Conservation (phyloP, 2,113 vertebrate genomes). For the Myiagra hebetior region DNA sequence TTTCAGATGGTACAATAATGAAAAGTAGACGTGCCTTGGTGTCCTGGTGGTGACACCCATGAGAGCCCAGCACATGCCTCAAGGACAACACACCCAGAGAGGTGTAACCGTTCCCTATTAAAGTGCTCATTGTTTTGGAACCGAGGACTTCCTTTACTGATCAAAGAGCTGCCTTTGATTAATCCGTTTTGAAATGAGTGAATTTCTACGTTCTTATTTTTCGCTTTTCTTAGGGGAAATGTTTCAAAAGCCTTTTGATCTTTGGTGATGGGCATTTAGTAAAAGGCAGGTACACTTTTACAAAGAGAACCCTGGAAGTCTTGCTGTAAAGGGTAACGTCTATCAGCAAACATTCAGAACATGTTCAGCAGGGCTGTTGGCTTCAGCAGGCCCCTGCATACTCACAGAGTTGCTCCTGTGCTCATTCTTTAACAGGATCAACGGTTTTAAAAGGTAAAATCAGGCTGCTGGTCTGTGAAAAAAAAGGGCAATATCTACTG, state of each 20-base stretch:
- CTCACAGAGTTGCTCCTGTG: background rate
- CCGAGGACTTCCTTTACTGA: background rate
- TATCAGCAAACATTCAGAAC: background rate
- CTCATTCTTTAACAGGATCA: background rate
- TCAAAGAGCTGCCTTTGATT: slow-evolving; percentile 23
- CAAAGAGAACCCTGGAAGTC: background rate
- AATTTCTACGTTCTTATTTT: background rate
- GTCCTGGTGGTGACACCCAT: background rate
- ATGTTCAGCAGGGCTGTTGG: background rate
- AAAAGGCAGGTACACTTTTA: background rate
- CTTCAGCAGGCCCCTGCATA: background rate
- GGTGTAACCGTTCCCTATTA: background rate
- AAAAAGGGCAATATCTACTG: background rate
- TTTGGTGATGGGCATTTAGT: background rate
- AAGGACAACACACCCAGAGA: background rate
- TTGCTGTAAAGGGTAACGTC: background rate
- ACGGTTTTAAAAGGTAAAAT: background rate
- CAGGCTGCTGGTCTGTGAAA: background rate
- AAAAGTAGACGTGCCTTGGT: fast-evolving
- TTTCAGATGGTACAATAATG: background rate
- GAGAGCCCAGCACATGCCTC: background rate
- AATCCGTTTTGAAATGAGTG: background rate
- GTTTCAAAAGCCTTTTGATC: slow-evolving; percentile 48
- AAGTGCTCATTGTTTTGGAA: background rate
- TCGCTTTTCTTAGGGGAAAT: background rate